These are phyloP conservation scores for Calyptommatus sinebrachiatus DNA, from an alignment of 2,113 vertebrate genomes.

Conservation along the genomic window DNA sequence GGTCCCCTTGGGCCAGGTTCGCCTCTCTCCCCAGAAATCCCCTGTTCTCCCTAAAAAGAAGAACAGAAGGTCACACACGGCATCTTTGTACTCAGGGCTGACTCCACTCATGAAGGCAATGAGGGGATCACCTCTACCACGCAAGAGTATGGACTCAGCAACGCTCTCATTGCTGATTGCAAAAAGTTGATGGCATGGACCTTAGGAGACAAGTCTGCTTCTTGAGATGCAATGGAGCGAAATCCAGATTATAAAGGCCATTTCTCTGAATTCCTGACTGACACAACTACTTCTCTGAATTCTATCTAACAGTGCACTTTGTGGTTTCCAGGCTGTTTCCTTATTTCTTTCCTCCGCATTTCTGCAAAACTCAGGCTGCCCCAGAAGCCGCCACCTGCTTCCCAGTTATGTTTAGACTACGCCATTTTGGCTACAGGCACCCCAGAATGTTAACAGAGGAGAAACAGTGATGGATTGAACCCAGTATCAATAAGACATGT, in stretches of 20 bases:
- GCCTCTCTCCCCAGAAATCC: constrained; percentile 87
- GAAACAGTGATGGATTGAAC: background rate
- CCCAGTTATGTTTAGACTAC: fast-evolving
- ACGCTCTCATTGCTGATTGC: too few relatives aligned
- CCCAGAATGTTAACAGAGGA: background rate
- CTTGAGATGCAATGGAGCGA: too few relatives aligned
- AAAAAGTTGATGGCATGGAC: too few relatives aligned
- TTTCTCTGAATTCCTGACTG: too few relatives aligned
- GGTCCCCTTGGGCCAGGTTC: constrained; percentile 87
- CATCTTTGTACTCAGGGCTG: background rate
- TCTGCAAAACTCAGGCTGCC: background rate
- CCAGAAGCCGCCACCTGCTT: background rate
- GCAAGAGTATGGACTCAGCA: too few relatives aligned
- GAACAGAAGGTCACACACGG: background rate
- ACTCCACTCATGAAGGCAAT: too few relatives aligned
- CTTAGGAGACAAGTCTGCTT: too few relatives aligned
- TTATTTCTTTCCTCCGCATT: background rate
- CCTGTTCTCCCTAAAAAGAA: constrained; percentile 81
- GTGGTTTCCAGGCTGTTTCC: background rate
- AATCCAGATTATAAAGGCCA: too few relatives aligned
- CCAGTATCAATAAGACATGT: background rate
- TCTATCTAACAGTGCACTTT: background rate
- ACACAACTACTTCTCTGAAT: too few relatives aligned
- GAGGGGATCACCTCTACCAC: too few relatives aligned
- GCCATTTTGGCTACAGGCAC: background rate